Conservation (phyloP, 1,140 invertebrate species). For the Bicyclus anynana region DNA sequence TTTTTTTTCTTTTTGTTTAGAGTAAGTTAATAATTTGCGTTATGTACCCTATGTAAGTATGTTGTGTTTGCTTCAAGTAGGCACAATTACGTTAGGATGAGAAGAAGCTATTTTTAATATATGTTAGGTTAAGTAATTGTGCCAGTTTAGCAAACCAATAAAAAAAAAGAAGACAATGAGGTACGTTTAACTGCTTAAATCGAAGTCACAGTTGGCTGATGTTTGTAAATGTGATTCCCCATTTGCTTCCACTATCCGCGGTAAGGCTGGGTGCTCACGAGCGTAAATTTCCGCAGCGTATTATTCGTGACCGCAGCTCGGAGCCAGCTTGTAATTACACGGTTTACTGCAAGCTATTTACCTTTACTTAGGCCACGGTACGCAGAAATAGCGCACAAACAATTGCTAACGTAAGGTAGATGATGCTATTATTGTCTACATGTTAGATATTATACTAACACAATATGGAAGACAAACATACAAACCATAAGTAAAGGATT, state of each 20-base stretch:
- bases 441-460: not conserved
- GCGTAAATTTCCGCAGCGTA: slow-evolving; percentile 26
- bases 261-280: slow-evolving; percentile 29
- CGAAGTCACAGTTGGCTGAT: not conserved
- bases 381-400: not conserved
- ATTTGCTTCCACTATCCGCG: not conserved
- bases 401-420: not conserved
- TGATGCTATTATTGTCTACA: not conserved
- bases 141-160: too few relatives aligned
- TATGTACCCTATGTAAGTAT: too few relatives aligned
- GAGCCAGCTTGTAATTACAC: slow-evolving; percentile 33
- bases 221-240: not conserved
- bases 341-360: slow-evolving; percentile 22
- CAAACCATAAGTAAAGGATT: too few relatives aligned
- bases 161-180: not conserved
- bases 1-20: too few relatives aligned
- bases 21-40: too few relatives aligned
- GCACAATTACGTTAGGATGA: too few relatives aligned
- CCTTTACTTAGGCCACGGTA: not conserved
- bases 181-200: not conserved
- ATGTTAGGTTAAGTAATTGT: too few relatives aligned
- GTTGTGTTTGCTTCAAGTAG: too few relatives aligned
- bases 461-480: not conserved
- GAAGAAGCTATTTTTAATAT: too few relatives aligned
- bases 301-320: slow-evolving; percentile 37